Base-by-base conservation (phyloP, 2,797 vertebrate species). In the Anniella stebbinsi region DNA sequence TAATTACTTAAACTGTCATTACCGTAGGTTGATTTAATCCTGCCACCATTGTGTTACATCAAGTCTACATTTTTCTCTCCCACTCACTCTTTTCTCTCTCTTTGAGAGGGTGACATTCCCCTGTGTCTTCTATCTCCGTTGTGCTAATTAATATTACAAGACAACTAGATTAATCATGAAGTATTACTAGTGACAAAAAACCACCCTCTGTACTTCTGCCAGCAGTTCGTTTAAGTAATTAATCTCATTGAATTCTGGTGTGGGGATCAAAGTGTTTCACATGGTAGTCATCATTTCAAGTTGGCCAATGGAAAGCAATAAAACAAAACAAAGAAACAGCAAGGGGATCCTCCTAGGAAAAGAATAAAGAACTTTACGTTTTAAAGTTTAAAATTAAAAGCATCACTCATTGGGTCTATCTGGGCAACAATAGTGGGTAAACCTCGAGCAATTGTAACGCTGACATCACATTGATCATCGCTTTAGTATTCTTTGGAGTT, bases 71-170 rank as follows among this genome's bases (percentile, higher is more conserved):
- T 51, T n/a, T 54, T 0, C 63, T 41, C 36, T 60, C 77, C 0
- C 41, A 36, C 60, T 9, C 60, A 75, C 30, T 7, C 38, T 28
- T 75, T 60, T 25, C 70, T 75, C 51, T 66, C 17, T 33, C 18
- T 82, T 69, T 36, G 28, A 57, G 72, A 23, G 7, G 10, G 45
- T 36, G 12, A 82, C 33, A 67, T 82, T 83, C 36, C 33, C 1
- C 48, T 21, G 1, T 21, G 60, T 83, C 18, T 84, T 92, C 63
- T 36, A 5, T 86, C 57, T 81, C 10, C 17, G n/a, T 60, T 70
- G 87, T 82, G n/a, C 70, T 70, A 88, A 70, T 25, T 88, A 90
- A 73, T 78, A 87, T 66, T 88, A 89, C 38, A 88, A 92, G 87
- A 75, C 54, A 60, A 73, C 78, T 89, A 45, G 73, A 86, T 84